Evolutionary conservation across 2,888 invertebrate genomes (phyloP), one percentile per base, ranked within the genome.

Genomic region (Seira sanloemensis): DNA sequence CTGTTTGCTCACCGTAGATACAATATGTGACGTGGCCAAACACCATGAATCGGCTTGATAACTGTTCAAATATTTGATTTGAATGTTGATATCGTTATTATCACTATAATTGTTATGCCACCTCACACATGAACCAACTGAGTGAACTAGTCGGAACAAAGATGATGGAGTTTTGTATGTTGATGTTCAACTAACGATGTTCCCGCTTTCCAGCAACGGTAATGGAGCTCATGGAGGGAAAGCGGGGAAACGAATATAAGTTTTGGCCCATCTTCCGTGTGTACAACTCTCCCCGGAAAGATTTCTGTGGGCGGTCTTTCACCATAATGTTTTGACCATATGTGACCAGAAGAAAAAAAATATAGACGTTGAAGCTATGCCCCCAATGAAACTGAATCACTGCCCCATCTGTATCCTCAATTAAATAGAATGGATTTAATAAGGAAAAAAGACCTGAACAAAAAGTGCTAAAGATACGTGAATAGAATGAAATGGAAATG

Each of bases 11-110:
- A 9, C 5, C 37, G 12, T 37, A 9, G 37, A 58, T 58, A 58
- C 58, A 58, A 58, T 12, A 58, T 18, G 18, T n/a, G n/a, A 7
- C 37, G 37, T 58, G 58, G 9, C 58, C 58, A 58, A 58, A 58
- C n/a, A 18, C n/a, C 58, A n/a, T 9, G 58, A 58, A 58, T 58
- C 58, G 9, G 58, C 58, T 58, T 58, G 58, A 58, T 58, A 58
- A 58, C 58, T 58, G 18, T 18, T 58, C 58, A 58, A 58, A 58
- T 58, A 58, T 58, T 58, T 58, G 58, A 58, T 58, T 58, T 58
- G 58, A 58, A 58, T 58, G 58, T 58, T 9, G 58, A 58, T 58
- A 58, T 18, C 58, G 18, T 58, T 58, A 58, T 58, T 58, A 58
- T 58, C 58, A 58, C 37, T 58, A 58, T 58, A 58, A 58, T 58